A percentile compares a stretch with the other conserved stretches of the same genome.
Evolutionary conservation across 2,113 vertebrate genomes (phyloP).

Genomic region (Cottus gobio): DNA sequence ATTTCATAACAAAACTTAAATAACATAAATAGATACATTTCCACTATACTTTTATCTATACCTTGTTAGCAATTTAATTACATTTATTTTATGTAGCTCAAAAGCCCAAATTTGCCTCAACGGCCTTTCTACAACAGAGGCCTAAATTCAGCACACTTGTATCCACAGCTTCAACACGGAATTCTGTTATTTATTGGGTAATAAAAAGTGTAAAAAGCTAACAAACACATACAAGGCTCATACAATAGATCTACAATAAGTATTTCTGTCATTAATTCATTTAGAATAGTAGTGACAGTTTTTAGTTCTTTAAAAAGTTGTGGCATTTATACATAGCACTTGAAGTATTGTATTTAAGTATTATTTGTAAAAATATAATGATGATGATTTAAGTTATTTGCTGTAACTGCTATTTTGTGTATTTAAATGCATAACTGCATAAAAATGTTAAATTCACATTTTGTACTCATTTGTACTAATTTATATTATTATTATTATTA

Average conservation of each 20-base stretch:
- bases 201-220: background rate
- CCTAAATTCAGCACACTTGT: background rate
- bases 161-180: background rate
- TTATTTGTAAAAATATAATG: background rate
- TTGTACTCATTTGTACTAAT: background rate
- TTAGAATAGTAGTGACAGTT: background rate
- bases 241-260: background rate
- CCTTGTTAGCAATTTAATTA: background rate
- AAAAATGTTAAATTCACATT: background rate
- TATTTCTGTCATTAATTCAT: background rate
- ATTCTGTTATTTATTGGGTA: background rate
- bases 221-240: background rate
- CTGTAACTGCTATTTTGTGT: background rate
- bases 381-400: background rate
- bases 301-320: background rate
- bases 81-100: background rate
- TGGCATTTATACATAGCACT: background rate
- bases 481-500: background rate
- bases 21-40: background rate
- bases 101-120: too few relatives aligned
- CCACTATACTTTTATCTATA: background rate
- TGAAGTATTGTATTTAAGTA: background rate
- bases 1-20: constrained; percentile 27
- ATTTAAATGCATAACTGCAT: background rate
- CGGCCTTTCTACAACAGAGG: background rate